These are phyloP conservation scores for Drosophila buzzatii DNA, from an alignment of 2,888 invertebrate species.

Conservation along the genomic window DNA sequence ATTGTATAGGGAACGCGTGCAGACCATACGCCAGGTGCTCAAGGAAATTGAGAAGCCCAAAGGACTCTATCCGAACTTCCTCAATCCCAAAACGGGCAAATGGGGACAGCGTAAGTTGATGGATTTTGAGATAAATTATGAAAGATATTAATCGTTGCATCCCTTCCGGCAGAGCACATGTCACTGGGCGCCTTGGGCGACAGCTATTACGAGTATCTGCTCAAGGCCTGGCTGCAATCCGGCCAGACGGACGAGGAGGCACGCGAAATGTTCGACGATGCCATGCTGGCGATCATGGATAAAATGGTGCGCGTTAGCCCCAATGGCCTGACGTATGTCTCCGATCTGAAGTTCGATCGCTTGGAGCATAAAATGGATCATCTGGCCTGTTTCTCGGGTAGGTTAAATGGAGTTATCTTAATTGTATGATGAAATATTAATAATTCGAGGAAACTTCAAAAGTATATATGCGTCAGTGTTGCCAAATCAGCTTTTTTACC, in stretches of 20 bases:
- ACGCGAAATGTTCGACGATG: slow-evolving; percentile 96
- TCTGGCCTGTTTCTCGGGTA: slow-evolving; percentile 97
- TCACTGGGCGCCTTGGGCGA: slow-evolving; percentile 99
- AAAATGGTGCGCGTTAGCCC: slow-evolving; percentile 93
- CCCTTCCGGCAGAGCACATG: slow-evolving; percentile 91
- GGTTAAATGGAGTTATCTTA: slow-evolving; percentile 32
- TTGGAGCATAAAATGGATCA: slow-evolving; percentile 99
- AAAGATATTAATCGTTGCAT: not conserved
- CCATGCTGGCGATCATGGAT: slow-evolving; percentile 93
- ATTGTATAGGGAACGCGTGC: slow-evolving; percentile 94
- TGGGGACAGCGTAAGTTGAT: slow-evolving; percentile 97
- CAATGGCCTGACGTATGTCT: slow-evolving; percentile 94
- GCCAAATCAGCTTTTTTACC: too few species aligned
- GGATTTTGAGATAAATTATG: too few species aligned
- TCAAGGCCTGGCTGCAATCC: slow-evolving; percentile 96
- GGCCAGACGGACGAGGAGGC: slow-evolving; percentile 93
- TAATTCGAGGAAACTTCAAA: too few species aligned
- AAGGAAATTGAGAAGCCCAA: slow-evolving; percentile 95
- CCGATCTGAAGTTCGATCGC: slow-evolving; percentile 95
- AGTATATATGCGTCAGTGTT: too few species aligned
- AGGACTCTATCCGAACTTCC: slow-evolving; percentile 98
- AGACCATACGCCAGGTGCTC: slow-evolving; percentile 93
- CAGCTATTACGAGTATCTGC: slow-evolving; percentile 98
- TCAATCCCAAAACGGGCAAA: slow-evolving; percentile 97
- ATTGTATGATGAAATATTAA: too few species aligned